Base-by-base conservation (phyloP, 1,140 invertebrate species). In the Saccostrea glomerata region DNA sequence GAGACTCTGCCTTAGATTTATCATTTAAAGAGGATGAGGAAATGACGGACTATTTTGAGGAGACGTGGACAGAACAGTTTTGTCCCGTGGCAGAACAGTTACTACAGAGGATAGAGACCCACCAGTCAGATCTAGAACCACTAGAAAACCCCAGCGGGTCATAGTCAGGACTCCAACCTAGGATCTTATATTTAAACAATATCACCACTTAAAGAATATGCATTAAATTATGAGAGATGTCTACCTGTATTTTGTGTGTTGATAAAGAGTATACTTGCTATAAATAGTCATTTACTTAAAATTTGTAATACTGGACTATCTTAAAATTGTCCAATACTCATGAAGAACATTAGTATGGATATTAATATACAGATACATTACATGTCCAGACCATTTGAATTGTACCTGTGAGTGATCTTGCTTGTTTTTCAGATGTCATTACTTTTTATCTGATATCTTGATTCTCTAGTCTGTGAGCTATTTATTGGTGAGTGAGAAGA, bases 41-140 rank as follows among this genome's bases (percentile, higher is more conserved):
- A 54, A 91, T 94, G 88, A 91, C 90, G 86, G 90, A 92, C 30
- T 94, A 90, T 88, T 89, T 94, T 40, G 88, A 92, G 20, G 94
- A 95, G 12, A 91, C 90, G 0, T 95, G 94, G 94, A 88, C 93
- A 66, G 89, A 88, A 12, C 92, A 95, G n/a, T 95, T 95, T 87
- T 92, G 90, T 90, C 92, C 93, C 40, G 94, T 95, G 7, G 94
- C 93, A n/a, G 87, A 91, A 56, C 92, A 95, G 84, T 89, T 95
- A 11, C 86, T 94, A 58, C 90, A 94, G 15, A 89, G 94, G 86
- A 92, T 95, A 55, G 93, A 94, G 90, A 87, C 90, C 13, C 91
- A 95, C 86, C 91, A 91, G 40, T 94, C 93, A 55, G 88, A 92
- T 36, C 93, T 95, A 88, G 94, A 94, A 91, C 92, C 92, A 11